A percentile compares a stretch with the other conserved stretches of the same genome.
Evolutionary conservation across 2,113 vertebrate genomes (phyloP).

Genomic region (Coregonus clupeaformis): DNA sequence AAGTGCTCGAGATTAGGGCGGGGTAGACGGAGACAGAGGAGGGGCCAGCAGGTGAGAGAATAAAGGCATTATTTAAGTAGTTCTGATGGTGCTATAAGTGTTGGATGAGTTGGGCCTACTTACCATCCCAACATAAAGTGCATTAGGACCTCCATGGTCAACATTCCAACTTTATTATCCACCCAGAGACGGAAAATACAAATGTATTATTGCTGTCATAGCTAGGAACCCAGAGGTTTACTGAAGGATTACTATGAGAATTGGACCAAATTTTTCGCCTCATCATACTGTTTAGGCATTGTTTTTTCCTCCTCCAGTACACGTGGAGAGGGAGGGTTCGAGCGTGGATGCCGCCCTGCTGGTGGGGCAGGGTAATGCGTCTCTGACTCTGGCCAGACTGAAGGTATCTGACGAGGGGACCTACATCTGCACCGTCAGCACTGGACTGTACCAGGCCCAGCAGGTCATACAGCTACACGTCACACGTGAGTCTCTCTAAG

Average conservation of each 20-base stretch:
- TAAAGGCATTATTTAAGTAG: background rate
- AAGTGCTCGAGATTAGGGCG: constrained; percentile 66
- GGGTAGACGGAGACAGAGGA: constrained; percentile 32
- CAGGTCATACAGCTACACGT: constrained; percentile 75
- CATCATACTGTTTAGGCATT: too few relatives aligned
- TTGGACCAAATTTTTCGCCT: too few relatives aligned
- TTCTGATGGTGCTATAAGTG: background rate
- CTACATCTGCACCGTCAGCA: constrained; percentile 77
- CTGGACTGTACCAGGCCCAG: constrained; percentile 69
- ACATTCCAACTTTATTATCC: too few relatives aligned
- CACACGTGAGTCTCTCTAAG: constrained; percentile 66
- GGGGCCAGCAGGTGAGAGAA: background rate
- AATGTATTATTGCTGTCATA: too few relatives aligned
- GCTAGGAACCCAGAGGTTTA: too few relatives aligned
- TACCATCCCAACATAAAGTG: background rate
- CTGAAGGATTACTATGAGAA: too few relatives aligned
- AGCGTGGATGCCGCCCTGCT: constrained; percentile 51
- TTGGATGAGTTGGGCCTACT: constrained; percentile 39
- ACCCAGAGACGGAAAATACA: too few relatives aligned
- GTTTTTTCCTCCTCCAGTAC: constrained; percentile 37
- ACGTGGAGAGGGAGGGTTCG: constrained; percentile 52
- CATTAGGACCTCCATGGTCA: too few relatives aligned
- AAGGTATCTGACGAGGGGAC: constrained; percentile 74
- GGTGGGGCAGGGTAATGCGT: constrained; percentile 64
- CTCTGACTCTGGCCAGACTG: constrained; percentile 67